A percentile compares a stretch with the other conserved stretches of the same genome.
Conservation (phyloP, 1,140 invertebrate genomes). For the Heliothis subflexa region DNA sequence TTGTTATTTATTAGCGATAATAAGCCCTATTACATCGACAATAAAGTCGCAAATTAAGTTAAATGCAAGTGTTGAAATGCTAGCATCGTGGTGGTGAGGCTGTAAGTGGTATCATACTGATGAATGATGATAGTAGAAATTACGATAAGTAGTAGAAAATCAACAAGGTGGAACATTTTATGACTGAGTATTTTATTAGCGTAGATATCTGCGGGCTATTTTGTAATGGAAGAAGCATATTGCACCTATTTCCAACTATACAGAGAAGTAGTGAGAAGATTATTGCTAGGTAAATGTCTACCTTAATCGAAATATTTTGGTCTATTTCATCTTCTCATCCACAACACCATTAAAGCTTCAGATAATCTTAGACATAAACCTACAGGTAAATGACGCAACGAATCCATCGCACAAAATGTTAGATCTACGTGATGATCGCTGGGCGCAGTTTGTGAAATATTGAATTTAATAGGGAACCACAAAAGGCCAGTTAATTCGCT, state of each 20-base stretch:
- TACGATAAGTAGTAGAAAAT: conserved; percentile 1
- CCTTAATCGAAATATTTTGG: too few species aligned
- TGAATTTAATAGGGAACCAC: conserved; percentile 39
- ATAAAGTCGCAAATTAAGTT: conserved; percentile 23
- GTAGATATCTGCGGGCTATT: neutral
- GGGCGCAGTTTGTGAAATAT: conserved; percentile 43
- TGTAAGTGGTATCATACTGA: conserved; percentile 6
- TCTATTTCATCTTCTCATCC: neutral
- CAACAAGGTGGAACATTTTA: neutral
- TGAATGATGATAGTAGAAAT: conserved; percentile 6
- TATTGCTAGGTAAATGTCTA: too few species aligned
- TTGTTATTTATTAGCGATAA: conserved; percentile 41
- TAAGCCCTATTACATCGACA: conserved; percentile 3
- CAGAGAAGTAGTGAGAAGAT: too few species aligned
- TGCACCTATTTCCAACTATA: too few species aligned
- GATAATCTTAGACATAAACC: conserved; percentile 24
- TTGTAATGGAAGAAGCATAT: too few species aligned
- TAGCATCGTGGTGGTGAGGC: neutral
- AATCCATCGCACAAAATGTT: conserved; percentile 33
- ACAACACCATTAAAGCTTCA: conserved; percentile 8
- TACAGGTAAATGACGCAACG: conserved; percentile 9
- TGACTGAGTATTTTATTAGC: neutral
- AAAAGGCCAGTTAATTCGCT: conserved; percentile 36
- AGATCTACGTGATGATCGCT: conserved; percentile 43
- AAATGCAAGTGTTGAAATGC: conserved; percentile 17